Conservation (phyloP, 2,888 invertebrate species). For the Kryphioiulus occultus region DNA sequence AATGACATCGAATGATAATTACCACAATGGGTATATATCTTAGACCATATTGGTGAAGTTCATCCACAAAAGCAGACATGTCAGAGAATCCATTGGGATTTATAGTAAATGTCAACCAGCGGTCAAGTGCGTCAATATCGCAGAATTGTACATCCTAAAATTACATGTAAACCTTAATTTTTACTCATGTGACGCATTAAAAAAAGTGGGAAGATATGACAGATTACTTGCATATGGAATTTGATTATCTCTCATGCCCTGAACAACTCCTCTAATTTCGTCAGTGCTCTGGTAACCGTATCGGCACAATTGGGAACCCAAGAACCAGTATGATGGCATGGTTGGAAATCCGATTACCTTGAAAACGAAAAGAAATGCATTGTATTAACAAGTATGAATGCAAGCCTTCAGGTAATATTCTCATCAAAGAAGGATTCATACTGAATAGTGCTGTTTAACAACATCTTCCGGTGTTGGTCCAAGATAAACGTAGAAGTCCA, state of each 20-base stretch:
- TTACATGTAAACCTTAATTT: too few relatives aligned
- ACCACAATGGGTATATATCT: constrained; percentile 48
- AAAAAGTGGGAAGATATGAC: too few relatives aligned
- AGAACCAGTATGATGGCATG: constrained; percentile 86
- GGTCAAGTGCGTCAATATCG: constrained; percentile 62
- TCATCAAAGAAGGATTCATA: not conserved
- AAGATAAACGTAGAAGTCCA: constrained; percentile 79
- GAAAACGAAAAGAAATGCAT: too few relatives aligned
- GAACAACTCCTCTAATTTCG: constrained; percentile 58
- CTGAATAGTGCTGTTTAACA: constrained; percentile 71
- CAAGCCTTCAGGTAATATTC: too few relatives aligned
- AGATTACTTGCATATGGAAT: constrained; percentile 61
- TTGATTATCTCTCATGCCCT: constrained; percentile 59
- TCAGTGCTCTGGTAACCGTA: constrained; percentile 59
- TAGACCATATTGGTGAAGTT: constrained; percentile 53
- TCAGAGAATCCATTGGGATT: constrained; percentile 55
- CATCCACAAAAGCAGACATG: constrained; percentile 55
- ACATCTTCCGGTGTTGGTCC: constrained; percentile 76
- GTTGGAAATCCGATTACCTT: constrained; percentile 68
- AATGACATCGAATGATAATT: not conserved
- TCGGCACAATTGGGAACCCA: constrained; percentile 88
- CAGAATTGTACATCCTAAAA: constrained; percentile 59
- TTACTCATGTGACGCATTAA: too few relatives aligned
- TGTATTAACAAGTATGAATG: too few relatives aligned
- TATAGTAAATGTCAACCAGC: constrained; percentile 61